Evolutionary conservation across 2,888 invertebrate species (phyloP).

Genomic region (Rhaphigaster nebulosa): DNA sequence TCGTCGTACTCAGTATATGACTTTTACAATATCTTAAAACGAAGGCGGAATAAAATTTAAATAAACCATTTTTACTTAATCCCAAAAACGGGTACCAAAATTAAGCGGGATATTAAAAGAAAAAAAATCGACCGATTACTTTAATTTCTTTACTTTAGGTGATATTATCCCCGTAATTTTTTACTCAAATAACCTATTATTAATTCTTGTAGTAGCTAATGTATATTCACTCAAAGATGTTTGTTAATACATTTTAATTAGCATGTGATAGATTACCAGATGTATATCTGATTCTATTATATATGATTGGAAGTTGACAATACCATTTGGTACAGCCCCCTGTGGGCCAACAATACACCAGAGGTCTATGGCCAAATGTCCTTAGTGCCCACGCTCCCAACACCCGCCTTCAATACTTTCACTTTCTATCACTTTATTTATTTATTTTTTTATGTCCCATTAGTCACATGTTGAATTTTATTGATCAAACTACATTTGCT

Average conservation of each 20-base stretch:
- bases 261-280: not conserved
- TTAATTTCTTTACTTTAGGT: too few species aligned
- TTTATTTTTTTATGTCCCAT: not conserved
- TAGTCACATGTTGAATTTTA: not conserved
- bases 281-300: not conserved
- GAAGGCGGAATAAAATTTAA: too few species aligned
- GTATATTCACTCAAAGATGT: too few species aligned
- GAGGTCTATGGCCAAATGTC: constrained; percentile 41
- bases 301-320: not conserved
- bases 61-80: too few species aligned
- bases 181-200: too few species aligned
- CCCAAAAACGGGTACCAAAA: too few species aligned
- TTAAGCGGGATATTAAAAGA: too few species aligned
- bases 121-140: too few species aligned
- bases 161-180: too few species aligned
- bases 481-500: not conserved
- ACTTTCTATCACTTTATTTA: constrained; percentile 7
- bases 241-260: not conserved
- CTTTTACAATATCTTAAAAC: too few species aligned
- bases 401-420: constrained; percentile 17
- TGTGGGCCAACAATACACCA: not conserved
- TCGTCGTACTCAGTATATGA: too few species aligned
- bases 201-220: too few species aligned
- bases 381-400: constrained; percentile 11
- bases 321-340: constrained; percentile 2